Evolutionary conservation across 1,140 invertebrate genomes (phyloP), one percentile per base, ranked within the genome.

Genomic region (Callitettix versicolor): DNA sequence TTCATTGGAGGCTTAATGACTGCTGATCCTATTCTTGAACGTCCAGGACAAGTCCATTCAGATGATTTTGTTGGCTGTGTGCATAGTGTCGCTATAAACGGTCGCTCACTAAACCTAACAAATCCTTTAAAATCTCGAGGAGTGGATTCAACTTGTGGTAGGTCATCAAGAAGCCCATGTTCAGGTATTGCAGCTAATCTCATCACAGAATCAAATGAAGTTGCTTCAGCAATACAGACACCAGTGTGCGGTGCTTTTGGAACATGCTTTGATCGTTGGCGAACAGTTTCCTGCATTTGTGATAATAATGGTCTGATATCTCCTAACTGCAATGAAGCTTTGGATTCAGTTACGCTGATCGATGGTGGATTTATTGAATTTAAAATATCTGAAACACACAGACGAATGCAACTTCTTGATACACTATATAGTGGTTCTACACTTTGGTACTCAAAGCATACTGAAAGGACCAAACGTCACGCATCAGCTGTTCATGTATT

Each of bases 21-120:
- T 46, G 85, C 91, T 0, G 86, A 92, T 69, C 83, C 88, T 1
- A 80, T 95, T 0, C 68, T 94, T 7, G 86, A 92, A 68, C 76
- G 88, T 51, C 85, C 87, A 0, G 90, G 87, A 0, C 90, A 95
- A 73, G 80, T 96, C 20, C 82, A 84, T 58, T 86, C 90, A 0
- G 91, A 95, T 65, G 92, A 96, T 68, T 83, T 96, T 48, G 82
- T 95, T 33, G 94, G 94, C 1, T 96, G 94, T 64, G 78, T 96
- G 49, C 88, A 95, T 62, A 91, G 88, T 58, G 83, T 95, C 0
- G 80, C 83, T 0, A 81, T 96, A 30, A 94, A 95, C 65, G 91
- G 91, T 7, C 74, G 86, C 11, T 68, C 78, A 1, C 63, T 94
- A 1, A 92, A 94, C 64, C 67, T 94, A 47, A 85, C 83, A 17